These are phyloP conservation scores for Heliopora coerulea DNA, from an alignment of 92 coral and sea anemone genomes.

Conservation along the genomic window DNA sequence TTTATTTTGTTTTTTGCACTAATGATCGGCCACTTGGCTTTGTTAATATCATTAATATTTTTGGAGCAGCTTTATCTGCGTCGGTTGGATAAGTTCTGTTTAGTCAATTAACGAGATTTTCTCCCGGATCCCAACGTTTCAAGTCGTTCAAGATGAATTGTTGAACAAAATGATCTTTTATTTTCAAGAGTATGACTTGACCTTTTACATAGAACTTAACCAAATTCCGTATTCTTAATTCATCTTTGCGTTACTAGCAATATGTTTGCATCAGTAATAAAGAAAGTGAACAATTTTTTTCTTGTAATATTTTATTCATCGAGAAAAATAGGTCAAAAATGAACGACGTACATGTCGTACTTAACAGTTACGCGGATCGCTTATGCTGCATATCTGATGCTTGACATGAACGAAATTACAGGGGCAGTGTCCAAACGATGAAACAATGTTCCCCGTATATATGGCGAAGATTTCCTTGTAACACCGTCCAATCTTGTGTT, in stretches of 20 bases:
- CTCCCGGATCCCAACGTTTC: background rate
- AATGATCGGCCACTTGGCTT: slow-evolving; percentile 4
- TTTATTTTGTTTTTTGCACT: slow-evolving; percentile 37
- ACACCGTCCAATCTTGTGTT: too few species aligned
- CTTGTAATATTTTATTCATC: background rate
- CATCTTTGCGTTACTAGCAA: background rate
- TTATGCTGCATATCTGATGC: too few species aligned
- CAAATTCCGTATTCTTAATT: slow-evolving; percentile 17
- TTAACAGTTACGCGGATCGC: too few species aligned
- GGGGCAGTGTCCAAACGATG: too few species aligned
- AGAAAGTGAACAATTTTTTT: background rate
- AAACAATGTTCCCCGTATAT: too few species aligned
- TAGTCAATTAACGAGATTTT: background rate
- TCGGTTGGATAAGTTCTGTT: background rate
- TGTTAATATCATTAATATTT: background rate
- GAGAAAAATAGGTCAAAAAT: too few species aligned
- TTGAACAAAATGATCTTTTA: background rate
- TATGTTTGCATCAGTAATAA: background rate
- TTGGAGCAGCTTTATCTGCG: background rate
- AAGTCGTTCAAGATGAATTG: background rate
- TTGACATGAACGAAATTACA: too few species aligned
- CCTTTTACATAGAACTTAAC: background rate
- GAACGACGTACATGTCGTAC: too few species aligned
- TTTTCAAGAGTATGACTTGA: slow-evolving; percentile 1
- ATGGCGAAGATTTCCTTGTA: too few species aligned